Evolutionary conservation across 2,888 invertebrate genomes (phyloP), one percentile per base, ranked within the genome.

Genomic region (Cloeon dipterum): DNA sequence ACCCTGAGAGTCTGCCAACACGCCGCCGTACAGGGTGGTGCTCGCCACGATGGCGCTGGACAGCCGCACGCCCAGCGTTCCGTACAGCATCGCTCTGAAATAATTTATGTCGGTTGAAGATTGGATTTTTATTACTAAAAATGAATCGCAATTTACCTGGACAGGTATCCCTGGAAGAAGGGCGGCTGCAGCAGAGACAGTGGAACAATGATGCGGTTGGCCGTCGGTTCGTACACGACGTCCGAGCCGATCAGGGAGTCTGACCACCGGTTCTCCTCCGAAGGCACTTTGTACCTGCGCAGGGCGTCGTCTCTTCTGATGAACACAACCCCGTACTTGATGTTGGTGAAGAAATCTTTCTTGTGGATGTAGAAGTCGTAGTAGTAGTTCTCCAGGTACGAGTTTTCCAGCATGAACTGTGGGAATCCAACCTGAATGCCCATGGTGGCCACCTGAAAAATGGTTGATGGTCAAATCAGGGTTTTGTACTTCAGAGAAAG

Each of bases 331-430:
- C 61, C 57, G 44, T 58, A 57, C 32, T 57, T 51, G 4, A 63
- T 50, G 46, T 65, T 66, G 38, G 55, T 53, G 46, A 67, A 66
- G 42, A 66, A 60, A 46, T 65, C 61, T 16, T 55, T 50, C 43
- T 56, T 58, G 44, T 65, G 56, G 26, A 67, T 54, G 18, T 50
- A 53, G 34, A 63, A 46, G 34, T 54, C 48, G 13, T 45, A 46
- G 46, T 62, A 63, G 42, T 55, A 56, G 7, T 53, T 51, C 42
- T 59, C 57, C 3, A 62, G 44, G 40, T 54, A 56, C 5, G 46
- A 45, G 3, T 50, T 47, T 20, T 52, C 47, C 11, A 52, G 47
- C 36, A 53, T 49, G 16, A 46, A 44, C 18, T 52, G 46, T 2
- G 62, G 59, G 14, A 61, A 50, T 2, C 63, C 63, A 14, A 63